Evolutionary conservation across 1,140 invertebrate species (phyloP), one percentile per base, ranked within the genome.

Genomic region (Neelides sp.): DNA sequence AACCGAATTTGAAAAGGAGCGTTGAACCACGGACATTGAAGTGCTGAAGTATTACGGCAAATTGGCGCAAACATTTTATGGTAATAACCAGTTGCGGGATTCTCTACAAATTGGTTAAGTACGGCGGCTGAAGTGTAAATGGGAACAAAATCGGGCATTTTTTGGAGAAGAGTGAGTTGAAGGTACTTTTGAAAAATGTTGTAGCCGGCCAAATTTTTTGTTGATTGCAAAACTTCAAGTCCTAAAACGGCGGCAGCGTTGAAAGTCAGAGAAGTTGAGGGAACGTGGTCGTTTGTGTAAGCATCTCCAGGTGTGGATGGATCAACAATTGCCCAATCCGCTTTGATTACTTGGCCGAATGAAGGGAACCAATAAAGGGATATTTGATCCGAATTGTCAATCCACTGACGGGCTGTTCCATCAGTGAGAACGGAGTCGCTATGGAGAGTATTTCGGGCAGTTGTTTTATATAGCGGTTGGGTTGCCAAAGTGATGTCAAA

Each of bases 401-500:
- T n/a, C n/a, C n/a, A n/a, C n/a, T n/a, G n/a, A n/a, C n/a, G n/a
- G n/a, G 32, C 28, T 19, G 28, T 17, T 10, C 45, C 45, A 36
- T 47, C 45, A 19, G 36, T 22, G 24, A 47, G 45, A 35, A 47
- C 19, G 4, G 28, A 35, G 19, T 47, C 45, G 3, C 23, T 23
- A 4, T 47, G 30, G 3, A 20, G 30, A 20, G 34, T 20, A 20
- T 47, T 47, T 13, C 19, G 7, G 4, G 23, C 30, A 10, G 19
- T 36, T 34, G 36, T 49, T 40, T 57, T 57, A 20, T 40, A 57
- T 10, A 32, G 32, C 0, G 55, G 55, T 13, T 49, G 46, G 2
- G 55, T 57, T 44, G 37, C 34, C 5, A 57, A 36, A 8, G 55
- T 57, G 4, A 52, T 50, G 3, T 48, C 42, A 7, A 52, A 40